These are phyloP conservation scores for Lumbricus terrestris DNA, from an alignment of 2,888 invertebrate genomes.

Conservation along the genomic window DNA sequence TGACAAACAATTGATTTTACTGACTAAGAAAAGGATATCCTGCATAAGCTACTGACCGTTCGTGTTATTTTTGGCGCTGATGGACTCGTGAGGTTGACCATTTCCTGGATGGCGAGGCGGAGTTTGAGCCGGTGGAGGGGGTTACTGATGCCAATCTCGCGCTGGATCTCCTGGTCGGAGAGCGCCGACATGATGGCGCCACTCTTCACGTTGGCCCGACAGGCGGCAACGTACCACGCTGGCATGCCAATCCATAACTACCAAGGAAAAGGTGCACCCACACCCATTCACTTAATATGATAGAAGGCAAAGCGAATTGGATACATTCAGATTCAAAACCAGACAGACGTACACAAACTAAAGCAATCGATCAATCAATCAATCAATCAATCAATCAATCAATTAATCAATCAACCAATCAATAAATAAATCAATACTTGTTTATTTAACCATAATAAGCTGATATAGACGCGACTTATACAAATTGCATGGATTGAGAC, in stretches of 20 bases:
- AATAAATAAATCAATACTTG: too few species aligned
- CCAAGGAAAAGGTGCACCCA: not conserved
- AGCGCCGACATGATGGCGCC: constrained; percentile 99
- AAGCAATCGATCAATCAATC: too few species aligned
- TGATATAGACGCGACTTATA: too few species aligned
- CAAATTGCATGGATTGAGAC: too few species aligned
- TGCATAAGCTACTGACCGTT: constrained; percentile 62
- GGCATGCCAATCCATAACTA: constrained; percentile 98
- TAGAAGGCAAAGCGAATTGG: not conserved
- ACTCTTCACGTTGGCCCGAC: constrained; percentile 97
- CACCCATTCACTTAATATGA: not conserved
- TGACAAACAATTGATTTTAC: too few species aligned
- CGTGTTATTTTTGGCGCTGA: constrained; percentile 96
- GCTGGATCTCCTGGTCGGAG: constrained; percentile 97
- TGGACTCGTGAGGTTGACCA: constrained; percentile 97
- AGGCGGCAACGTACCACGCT: constrained; percentile 96
- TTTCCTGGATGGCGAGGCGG: constrained; percentile 90
- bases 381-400: too few species aligned
- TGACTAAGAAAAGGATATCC: too few species aligned
- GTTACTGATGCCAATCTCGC: constrained; percentile 88
- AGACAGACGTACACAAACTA: too few species aligned
- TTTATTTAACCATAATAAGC: too few species aligned
- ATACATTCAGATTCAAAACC: not conserved
- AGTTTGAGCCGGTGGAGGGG: constrained; percentile 89
- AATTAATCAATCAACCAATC: too few species aligned